These are phyloP conservation scores for Cnemophilus loriae DNA, from an alignment of 2,113 vertebrate species.

Conservation along the genomic window DNA sequence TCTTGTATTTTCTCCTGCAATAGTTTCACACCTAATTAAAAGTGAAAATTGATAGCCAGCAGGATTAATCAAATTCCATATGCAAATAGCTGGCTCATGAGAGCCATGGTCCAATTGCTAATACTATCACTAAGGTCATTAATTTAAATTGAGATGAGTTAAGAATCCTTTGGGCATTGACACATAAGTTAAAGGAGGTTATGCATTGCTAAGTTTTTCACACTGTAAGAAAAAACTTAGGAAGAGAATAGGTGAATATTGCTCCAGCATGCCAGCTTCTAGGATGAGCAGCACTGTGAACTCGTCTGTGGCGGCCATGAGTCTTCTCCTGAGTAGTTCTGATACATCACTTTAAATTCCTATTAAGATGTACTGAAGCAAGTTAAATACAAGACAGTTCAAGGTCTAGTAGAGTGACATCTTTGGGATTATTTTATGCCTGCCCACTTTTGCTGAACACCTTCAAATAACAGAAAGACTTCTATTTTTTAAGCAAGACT, in stretches of 20 bases:
- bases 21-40: slow-evolving; percentile 53
- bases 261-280: neutral
- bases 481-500: neutral
- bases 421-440: neutral
- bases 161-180: slow-evolving; percentile 53
- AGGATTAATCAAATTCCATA: slow-evolving; percentile 65
- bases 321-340: neutral
- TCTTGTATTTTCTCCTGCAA: neutral
- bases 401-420: neutral
- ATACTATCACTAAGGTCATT: slow-evolving; percentile 54
- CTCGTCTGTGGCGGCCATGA: neutral
- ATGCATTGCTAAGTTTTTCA: slow-evolving; percentile 13
- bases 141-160: slow-evolving; percentile 67
- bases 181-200: slow-evolving; percentile 36
- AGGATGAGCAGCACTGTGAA: neutral
- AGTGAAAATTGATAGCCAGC: slow-evolving; percentile 58
- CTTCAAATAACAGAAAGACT: neutral
- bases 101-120: slow-evolving; percentile 58
- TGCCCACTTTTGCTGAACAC: neutral
- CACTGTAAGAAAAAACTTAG: neutral
- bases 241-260: neutral
- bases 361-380: neutral
- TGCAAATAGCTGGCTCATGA: slow-evolving; percentile 53
- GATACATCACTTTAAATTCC: neutral
- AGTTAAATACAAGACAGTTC: neutral